phyloP scores from a whole-genome alignment of 2,888 invertebrate genomes.

The Brachypalpus laphriformis region DNA sequence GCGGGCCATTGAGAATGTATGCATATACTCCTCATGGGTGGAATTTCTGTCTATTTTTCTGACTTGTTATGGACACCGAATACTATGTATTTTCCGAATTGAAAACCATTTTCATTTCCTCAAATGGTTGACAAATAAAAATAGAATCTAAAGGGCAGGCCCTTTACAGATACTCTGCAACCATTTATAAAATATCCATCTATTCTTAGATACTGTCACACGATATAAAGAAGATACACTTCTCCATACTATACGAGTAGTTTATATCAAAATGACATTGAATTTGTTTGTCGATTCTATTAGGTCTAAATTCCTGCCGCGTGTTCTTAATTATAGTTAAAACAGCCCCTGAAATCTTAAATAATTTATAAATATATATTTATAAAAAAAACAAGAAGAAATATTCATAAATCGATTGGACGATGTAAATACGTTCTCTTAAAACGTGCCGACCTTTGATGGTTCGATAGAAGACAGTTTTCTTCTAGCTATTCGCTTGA shows the following conservation, averaged over 20 bases:
- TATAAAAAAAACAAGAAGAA: neutral
- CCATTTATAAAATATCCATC: neutral
- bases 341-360: conserved; percentile 10
- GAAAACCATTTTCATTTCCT: too few relatives aligned
- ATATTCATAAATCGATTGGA: conserved; percentile 7
- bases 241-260: neutral
- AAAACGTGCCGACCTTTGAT: neutral
- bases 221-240: neutral
- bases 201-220: conserved; percentile 36
- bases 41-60: neutral
- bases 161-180: conserved; percentile 3
- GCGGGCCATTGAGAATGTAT: too few relatives aligned
- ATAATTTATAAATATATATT: conserved; percentile 5
- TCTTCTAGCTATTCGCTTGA: neutral
- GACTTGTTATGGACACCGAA: too few relatives aligned
- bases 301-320: neutral
- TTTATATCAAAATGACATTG: conserved; percentile 58
- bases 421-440: neutral
- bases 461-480: neutral
- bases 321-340: conserved; percentile 47
- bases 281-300: conserved; percentile 42
- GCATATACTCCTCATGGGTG: neutral
- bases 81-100: too few relatives aligned
- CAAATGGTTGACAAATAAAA: too few relatives aligned
- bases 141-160: conserved; percentile 44